A percentile compares a stretch with the other conserved stretches of the same genome.
Evolutionary conservation across 2,888 invertebrate species (phyloP).

Genomic region (Hydraecia micacea): DNA sequence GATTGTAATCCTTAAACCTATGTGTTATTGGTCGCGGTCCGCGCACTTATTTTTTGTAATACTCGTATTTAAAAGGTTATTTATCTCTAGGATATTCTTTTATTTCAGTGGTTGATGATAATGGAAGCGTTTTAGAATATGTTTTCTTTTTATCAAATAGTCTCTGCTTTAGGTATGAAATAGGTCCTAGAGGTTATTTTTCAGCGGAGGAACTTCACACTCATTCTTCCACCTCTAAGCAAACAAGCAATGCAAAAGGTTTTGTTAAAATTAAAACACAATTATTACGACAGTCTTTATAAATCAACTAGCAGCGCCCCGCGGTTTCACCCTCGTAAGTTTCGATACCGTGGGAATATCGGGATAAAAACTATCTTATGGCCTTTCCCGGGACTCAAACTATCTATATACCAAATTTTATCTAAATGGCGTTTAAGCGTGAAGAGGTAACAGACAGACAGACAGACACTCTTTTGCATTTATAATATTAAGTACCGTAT

Average conservation of each 20-base stretch:
- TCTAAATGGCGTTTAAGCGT: too few species aligned
- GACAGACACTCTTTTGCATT: too few species aligned
- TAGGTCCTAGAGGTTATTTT: neutral
- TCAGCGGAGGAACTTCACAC: too few species aligned
- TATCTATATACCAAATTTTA: too few species aligned
- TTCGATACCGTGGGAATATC: too few species aligned
- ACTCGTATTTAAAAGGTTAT: neutral
- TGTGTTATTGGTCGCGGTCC: constrained; percentile 33
- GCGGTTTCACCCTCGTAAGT: too few species aligned
- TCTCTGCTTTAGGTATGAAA: neutral
- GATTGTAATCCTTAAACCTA: constrained; percentile 46
- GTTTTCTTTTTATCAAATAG: neutral
- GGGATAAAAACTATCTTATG: too few species aligned
- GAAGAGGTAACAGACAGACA: too few species aligned
- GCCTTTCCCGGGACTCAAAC: too few species aligned
- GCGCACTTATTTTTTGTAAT: neutral
- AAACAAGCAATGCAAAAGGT: neutral
- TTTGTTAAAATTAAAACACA: neutral
- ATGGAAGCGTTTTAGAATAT: neutral
- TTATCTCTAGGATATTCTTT: neutral
- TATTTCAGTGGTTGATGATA: neutral
- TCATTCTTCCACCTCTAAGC: neutral
- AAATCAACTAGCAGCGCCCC: too few species aligned
- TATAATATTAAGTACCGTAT: too few species aligned
- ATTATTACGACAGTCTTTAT: neutral